A percentile compares a stretch with the other conserved stretches of the same genome.
phyloP scores from a whole-genome alignment of 2,888 invertebrate species.

The Sesamia inferens region DNA sequence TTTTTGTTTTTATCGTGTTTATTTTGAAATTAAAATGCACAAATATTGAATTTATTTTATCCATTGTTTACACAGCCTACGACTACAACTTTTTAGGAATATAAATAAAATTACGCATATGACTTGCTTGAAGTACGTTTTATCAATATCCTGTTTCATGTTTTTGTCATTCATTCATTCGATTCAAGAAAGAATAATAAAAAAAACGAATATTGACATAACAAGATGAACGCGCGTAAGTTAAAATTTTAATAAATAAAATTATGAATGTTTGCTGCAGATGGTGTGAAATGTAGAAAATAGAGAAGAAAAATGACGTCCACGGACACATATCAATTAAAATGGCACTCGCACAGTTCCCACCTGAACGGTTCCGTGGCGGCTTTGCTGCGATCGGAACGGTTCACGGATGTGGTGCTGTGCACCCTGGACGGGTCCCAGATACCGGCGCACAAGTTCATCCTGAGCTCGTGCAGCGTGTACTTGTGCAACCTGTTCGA shows the following conservation, averaged over 20 bases:
- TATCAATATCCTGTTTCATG: conserved; percentile 18
- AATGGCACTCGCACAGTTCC: conserved; percentile 96
- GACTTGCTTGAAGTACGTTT: conserved; percentile 17
- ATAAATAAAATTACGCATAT: conserved; percentile 11
- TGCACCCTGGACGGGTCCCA: conserved; percentile 95
- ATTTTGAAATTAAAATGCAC: background rate
- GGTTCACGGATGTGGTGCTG: conserved; percentile 95
- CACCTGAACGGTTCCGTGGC: conserved; percentile 96
- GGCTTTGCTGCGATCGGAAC: conserved; percentile 93
- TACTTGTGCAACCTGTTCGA: conserved; percentile 86
- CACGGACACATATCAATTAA: conserved; percentile 95
- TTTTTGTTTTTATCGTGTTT: background rate
- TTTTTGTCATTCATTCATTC: conserved; percentile 32
- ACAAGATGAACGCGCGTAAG: conserved; percentile 36
- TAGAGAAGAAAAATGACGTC: conserved; percentile 81
- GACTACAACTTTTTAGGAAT: background rate
- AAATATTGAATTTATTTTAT: conserved; percentile 1
- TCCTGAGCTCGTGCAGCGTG: conserved; percentile 94
- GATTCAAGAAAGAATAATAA: background rate
- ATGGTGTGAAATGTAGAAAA: conserved; percentile 62
- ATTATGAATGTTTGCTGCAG: conserved; percentile 37
- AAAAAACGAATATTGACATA: conserved; percentile 6
- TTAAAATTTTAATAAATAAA: conserved; percentile 11
- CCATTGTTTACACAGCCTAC: background rate
- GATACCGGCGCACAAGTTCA: conserved; percentile 95